Percentiles rank a stretch among this genome's conserved stretches.
Evolutionary conservation across 2,113 vertebrate genomes (phyloP).

Genomic region (Heliornis fulica): DNA sequence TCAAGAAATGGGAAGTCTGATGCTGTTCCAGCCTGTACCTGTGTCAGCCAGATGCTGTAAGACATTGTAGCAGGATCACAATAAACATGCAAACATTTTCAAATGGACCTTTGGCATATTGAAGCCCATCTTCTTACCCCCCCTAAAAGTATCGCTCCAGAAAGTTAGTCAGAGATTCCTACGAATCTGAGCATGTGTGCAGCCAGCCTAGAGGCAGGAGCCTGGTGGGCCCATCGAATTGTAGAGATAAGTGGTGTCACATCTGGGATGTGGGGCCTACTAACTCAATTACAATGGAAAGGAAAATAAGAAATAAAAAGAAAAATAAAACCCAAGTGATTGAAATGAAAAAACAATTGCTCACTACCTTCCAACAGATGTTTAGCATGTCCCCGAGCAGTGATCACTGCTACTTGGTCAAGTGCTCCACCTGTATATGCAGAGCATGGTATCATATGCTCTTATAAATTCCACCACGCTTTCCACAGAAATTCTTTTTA

Average conservation of each 20-base stretch:
- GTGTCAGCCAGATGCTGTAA: not conserved
- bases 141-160: not conserved
- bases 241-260: not conserved
- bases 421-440: too few species aligned
- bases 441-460: not conserved
- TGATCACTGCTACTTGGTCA: too few species aligned
- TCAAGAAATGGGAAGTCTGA: fast-evolving
- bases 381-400: too few species aligned
- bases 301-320: too few species aligned
- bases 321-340: too few species aligned
- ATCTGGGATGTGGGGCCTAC: not conserved
- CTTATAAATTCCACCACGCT: not conserved
- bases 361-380: too few species aligned
- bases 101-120: not conserved
- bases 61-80: not conserved
- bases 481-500: not conserved
- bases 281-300: too few species aligned
- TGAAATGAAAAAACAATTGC: too few species aligned
- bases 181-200: fast-evolving
- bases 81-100: fast-evolving
- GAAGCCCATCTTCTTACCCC: not conserved
- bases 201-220: not conserved
- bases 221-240: fast-evolving
- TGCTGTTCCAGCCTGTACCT: fast-evolving
- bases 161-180: not conserved